Evolutionary conservation across 1,140 invertebrate species (phyloP), one percentile per base, ranked within the genome.

Genomic region (Cataglyphis hispanica): DNA sequence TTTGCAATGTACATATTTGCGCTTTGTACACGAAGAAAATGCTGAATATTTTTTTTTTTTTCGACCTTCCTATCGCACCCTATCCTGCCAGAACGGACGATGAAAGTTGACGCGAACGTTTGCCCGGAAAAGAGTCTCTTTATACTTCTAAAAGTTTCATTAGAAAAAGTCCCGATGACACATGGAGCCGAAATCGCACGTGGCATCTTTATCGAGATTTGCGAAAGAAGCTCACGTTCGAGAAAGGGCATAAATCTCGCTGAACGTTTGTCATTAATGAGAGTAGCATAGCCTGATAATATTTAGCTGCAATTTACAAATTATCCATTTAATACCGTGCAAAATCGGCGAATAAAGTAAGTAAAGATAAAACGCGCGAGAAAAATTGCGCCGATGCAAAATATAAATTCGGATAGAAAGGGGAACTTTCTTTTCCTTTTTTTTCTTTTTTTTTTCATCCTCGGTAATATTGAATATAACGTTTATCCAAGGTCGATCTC

Each of bases 391-490:
- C 7, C 10, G 2, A 16, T 13, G 11, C 7, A 2, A 13, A 46
- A 46, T 50, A 16, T 8, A 37, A 53, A 40, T 2, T 4, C 27
- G 13, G 13, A 25, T 19, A 13, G n/a, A n/a, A n/a, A 60, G 31
- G 34, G 27, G 22, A 43, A 16, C 7, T 27, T 46, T 19, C n/a
- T 22, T 13, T 19, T 27, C 34, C 6, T 56, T 19, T 25, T 25
- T 19, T 46, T n/a, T 22, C 25, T 19, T 27, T 53, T 13, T 56
- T 19, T 25, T 25, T 19, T 46, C 50, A 16, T 66, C 37, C 22
- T 67, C 13, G 4, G 37, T 13, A 13, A 83, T 83, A 83, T 83
- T 61, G 67, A 83, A 83, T 83, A 72, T 83, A 72, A 61, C 19
- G 16, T 19, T n/a, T 16, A 1, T 19, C 25, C 25, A 83, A 83